These are phyloP conservation scores for Crotalus horridus DNA, from an alignment of 2,113 vertebrate species.

Conservation along the genomic window DNA sequence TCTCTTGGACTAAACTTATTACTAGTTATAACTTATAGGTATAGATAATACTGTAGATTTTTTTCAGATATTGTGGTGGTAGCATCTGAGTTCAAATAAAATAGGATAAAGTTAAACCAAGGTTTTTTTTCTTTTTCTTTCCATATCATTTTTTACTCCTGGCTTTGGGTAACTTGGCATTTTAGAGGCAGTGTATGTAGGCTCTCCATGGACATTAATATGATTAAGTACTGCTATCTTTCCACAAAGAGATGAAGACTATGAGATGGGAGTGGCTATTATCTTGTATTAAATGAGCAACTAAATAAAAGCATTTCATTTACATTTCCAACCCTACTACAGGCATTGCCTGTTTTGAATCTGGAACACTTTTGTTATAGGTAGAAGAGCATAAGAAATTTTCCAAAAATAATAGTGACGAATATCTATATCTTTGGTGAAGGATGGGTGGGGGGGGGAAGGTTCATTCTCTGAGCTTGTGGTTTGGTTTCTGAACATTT, in stretches of 20 bases:
- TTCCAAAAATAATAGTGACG: too few relatives aligned
- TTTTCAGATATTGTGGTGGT: background rate
- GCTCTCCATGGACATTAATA: background rate
- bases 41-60: background rate
- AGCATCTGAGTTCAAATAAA: background rate
- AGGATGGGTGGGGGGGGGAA: too few relatives aligned
- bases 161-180: background rate
- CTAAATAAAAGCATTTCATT: background rate
- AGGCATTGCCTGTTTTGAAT: background rate
- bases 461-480: too few relatives aligned
- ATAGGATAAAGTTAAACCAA: background rate
- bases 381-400: background rate
- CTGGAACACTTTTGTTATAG: background rate
- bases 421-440: too few relatives aligned
- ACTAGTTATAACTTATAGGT: background rate
- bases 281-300: background rate
- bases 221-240: background rate
- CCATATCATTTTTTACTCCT: background rate
- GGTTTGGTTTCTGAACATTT: too few relatives aligned
- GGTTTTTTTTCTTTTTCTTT: background rate
- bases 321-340: background rate
- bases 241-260: background rate
- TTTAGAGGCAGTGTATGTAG: background rate
- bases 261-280: background rate
- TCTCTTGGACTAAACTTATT: background rate